Evolutionary conservation across 2,797 vertebrate genomes (phyloP), one percentile per base, ranked within the genome.

Genomic region (Antrozous pallidus): DNA sequence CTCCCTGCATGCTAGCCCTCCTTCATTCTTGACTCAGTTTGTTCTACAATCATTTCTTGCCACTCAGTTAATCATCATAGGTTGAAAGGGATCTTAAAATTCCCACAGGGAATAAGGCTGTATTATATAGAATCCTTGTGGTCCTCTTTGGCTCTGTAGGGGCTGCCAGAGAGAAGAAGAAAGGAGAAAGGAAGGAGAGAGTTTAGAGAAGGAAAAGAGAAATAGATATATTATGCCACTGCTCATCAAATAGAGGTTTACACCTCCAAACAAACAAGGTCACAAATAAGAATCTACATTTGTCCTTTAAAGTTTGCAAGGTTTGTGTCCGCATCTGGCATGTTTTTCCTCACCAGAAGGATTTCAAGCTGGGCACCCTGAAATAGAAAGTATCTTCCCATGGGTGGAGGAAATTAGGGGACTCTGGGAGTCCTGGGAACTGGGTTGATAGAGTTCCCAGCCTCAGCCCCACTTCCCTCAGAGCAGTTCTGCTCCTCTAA

Each of bases 321-420:
- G 8, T n/a, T 71, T 91, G n/a, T 45, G 17, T 86, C 56, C n/a
- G 88, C 79, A 63, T 22, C 49, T 81, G 42, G 16, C 45, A 80
- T 88, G 54, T 26, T 90, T 94, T 81, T 94, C 80, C 42, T 96
- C 78, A 89, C 70, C 49, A 67, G 26, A 96, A 67, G 49, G 17
- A 75, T 96, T 90, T 79, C 74, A 92, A 31, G n/a, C 45, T 56
- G 56, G 45, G n/a, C 8, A 90, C 40, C 51, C 26, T 75, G n/a
- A 88, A 81, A 20, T 36, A 78, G 45, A 69, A 80, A 10, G 24
- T 18, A 1, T 65, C 73, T 69, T 13, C 31, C 78, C 0, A 8
- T 69, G 67, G 70, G 36, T 75, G 40, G 40, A 88, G 14, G 38
- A 86, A 83, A 40, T 85, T 85, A 58, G 33, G 16, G 12, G 31